Base-by-base conservation (phyloP, 1,140 invertebrate species). In the Drosophila jambulina region DNA sequence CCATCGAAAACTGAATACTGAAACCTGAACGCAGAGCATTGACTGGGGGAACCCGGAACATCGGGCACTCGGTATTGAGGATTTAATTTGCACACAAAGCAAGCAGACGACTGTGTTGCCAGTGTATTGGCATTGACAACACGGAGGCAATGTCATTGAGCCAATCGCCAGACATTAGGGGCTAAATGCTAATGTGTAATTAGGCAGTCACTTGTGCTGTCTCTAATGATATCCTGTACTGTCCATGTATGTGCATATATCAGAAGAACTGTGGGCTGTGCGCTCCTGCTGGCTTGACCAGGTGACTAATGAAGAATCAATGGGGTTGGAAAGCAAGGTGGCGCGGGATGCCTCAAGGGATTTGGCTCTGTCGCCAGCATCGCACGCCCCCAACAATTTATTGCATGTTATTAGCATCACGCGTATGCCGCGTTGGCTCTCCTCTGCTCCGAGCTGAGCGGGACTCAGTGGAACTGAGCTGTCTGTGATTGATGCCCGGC, bases 371-470 rank as follows among this genome's bases (percentile, higher is more conserved):
- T 68, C 62, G 62, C 46, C 46, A 69, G 67, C 67, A 69, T 43
- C 13, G n/a, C 21, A 63, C 48, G 48, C 60, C 34, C 48, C 65
- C 32, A 67, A 78, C 78, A 75, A 85, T 85, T 85, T 69, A 78
- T 69, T 49, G 69, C 60, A 65, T 51, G 63, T 56, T 68, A 68
- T 79, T 86, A 86, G 72, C 84, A 79, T 82, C 78, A 71, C 63
- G 80, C 70, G 77, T 77, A 76, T 65, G 72, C 60, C 53, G 42
- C 53, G 61, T 63, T 62, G 10, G 25, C 23, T 42, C 13, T 40
- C n/a, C 12, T 32, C 25, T 45, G 29, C 6, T 19, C 38, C 40
- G 34, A 25, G 15, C 59, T 40, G 53, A 36, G 32, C 42, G n/a
- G 21, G 4, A 17, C 57, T 59, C n/a, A 43, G 9, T 36, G 9